Evolutionary conservation across 2,888 invertebrate genomes (phyloP).

Genomic region (Lithosia quadra): DNA sequence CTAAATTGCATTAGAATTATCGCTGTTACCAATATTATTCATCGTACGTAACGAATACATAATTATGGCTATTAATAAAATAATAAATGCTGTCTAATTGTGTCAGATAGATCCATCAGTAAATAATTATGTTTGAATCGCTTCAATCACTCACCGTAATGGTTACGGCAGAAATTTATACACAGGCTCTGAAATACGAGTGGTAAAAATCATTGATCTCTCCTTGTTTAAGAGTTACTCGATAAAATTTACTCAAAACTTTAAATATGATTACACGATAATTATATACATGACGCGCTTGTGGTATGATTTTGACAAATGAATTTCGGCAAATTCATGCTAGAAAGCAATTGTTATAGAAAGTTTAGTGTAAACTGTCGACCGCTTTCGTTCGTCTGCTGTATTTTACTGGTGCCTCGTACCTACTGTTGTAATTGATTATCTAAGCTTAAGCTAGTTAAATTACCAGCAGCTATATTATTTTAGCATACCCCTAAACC

Average conservation of each 20-base stretch:
- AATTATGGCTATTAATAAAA: not conserved
- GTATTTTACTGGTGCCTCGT: conserved; percentile 54
- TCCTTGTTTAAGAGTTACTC: not conserved
- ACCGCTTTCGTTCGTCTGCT: conserved; percentile 69
- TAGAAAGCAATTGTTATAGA: conserved; percentile 78
- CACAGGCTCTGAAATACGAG: not conserved
- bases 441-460: conserved; percentile 33
- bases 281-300: conserved; percentile 21
- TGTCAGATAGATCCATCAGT: not conserved
- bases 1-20: not conserved
- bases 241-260: not conserved
- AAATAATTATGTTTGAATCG: not conserved
- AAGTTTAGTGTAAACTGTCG: conserved; percentile 73
- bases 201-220: not conserved
- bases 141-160: not conserved
- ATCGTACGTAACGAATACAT: not conserved
- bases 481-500: not conserved
- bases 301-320: conserved; percentile 44
- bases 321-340: conserved; percentile 66
- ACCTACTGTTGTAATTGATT: conserved; percentile 56
- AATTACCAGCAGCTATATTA: conserved; percentile 9
- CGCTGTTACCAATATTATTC: not conserved
- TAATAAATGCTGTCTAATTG: not conserved
- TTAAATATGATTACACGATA: not conserved
- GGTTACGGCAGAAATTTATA: too few relatives aligned